A percentile compares a stretch with the other conserved stretches of the same genome.
These are phyloP conservation scores for Cavia porcellus DNA, from an alignment of 2,113 vertebrate genomes.

Conservation along the genomic window DNA sequence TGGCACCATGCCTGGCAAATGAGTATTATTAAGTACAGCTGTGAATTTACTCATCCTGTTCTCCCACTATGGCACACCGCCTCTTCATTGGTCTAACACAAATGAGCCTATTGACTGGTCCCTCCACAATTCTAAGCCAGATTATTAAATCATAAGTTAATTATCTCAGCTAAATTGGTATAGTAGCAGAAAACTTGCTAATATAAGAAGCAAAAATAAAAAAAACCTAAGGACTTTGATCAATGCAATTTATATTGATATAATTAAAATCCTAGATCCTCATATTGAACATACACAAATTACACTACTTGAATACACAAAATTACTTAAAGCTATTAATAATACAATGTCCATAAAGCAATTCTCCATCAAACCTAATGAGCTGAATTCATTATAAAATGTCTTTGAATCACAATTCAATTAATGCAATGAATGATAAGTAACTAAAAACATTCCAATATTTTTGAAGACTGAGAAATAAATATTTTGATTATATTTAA, in stretches of 20 bases:
- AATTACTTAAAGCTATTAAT: constrained; percentile 23
- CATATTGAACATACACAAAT: background rate
- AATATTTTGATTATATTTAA: background rate
- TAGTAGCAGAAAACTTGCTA: background rate
- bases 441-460: constrained; percentile 7
- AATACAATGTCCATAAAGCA: background rate
- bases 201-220: background rate
- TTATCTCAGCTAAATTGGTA: background rate
- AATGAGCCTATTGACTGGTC: background rate
- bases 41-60: background rate
- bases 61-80: background rate
- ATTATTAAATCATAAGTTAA: background rate
- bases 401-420: background rate
- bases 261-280: background rate
- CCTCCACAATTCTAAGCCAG: background rate
- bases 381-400: constrained; percentile 25
- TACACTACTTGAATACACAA: background rate
- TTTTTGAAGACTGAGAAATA: background rate
- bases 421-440: background rate
- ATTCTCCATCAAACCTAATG: constrained; percentile 15
- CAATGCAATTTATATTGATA: background rate
- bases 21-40: background rate
- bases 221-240: background rate
- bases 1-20: no score
- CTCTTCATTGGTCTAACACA: background rate